Percentiles rank a stretch among this genome's conserved stretches.
Evolutionary conservation across 2,888 invertebrate species (phyloP).

Genomic region (Ophion costatus): DNA sequence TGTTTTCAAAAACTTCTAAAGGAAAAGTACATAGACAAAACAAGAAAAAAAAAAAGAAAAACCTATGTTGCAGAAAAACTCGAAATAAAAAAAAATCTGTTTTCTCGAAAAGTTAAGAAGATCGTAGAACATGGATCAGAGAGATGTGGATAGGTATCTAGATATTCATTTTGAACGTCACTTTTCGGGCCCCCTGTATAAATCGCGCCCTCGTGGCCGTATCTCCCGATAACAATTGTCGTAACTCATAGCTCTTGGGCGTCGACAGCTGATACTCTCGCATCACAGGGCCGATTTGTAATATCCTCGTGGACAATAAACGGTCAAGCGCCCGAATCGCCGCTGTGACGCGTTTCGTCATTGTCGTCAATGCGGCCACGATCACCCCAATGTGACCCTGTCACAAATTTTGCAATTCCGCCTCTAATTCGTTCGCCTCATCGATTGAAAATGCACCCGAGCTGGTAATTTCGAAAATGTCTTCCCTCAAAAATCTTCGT

Average conservation of each 20-base stretch:
- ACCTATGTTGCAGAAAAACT: too few relatives aligned
- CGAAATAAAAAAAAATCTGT: too few relatives aligned
- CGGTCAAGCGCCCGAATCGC: conserved; percentile 35
- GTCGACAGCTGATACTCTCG: conserved; percentile 56
- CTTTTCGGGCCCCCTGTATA: not conserved
- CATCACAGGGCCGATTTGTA: conserved; percentile 61
- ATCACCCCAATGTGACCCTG: not conserved
- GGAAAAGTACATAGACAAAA: too few relatives aligned
- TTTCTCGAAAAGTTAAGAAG: too few relatives aligned
- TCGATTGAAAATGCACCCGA: not conserved
- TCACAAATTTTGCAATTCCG: not conserved
- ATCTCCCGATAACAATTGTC: conserved; percentile 27
- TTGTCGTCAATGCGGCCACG: conserved; percentile 1
- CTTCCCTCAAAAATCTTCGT: not conserved
- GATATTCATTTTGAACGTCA: too few relatives aligned
- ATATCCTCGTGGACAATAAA: conserved; percentile 52
- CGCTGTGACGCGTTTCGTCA: not conserved
- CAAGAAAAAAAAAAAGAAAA: too few relatives aligned
- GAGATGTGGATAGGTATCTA: too few relatives aligned
- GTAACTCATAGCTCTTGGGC: conserved; percentile 1
- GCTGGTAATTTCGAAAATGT: not conserved
- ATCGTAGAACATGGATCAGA: not conserved
- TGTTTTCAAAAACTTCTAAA: too few relatives aligned
- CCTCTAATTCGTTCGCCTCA: not conserved
- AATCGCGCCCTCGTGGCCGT: conserved; percentile 4